phyloP scores from a whole-genome alignment of 1,140 invertebrate genomes.

The Drosophila seguyi region DNA sequence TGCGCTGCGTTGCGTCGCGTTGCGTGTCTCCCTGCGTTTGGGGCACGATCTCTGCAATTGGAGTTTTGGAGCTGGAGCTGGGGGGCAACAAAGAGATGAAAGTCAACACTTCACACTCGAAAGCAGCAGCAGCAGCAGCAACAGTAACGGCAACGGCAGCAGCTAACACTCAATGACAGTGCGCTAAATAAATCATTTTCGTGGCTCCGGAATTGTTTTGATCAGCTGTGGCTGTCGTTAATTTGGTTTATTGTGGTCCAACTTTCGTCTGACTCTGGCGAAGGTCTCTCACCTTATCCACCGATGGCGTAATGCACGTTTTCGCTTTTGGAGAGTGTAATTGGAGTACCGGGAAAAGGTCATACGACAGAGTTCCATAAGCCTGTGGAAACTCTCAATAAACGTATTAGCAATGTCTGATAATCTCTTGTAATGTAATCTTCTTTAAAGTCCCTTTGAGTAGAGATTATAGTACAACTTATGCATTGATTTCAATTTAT shows the following conservation, averaged over 20 bases:
- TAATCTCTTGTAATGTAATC: too few species aligned
- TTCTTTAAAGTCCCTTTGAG: too few species aligned
- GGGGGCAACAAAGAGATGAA: conserved; percentile 68
- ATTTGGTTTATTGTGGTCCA: conserved; percentile 74
- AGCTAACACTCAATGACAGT: conserved; percentile 67
- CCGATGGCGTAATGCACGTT: conserved; percentile 66
- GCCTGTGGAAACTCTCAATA: not conserved
- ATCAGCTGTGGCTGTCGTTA: conserved; percentile 73
- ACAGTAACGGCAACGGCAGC: conserved; percentile 9
- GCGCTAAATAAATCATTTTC: conserved; percentile 78
- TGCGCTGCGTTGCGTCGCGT: conserved; percentile 53
- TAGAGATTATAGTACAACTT: too few species aligned
- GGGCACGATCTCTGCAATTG: conserved; percentile 40
- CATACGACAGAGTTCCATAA: not conserved
- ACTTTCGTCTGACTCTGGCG: conserved; percentile 33
- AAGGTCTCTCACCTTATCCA: conserved; percentile 65
- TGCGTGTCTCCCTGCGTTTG: conserved; percentile 46
- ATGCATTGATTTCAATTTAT: too few species aligned
- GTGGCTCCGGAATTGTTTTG: conserved; percentile 65
- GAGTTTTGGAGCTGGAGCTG: conserved; percentile 21
- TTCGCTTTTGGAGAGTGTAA: conserved; percentile 44
- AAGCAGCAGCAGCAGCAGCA: conserved; percentile 17
- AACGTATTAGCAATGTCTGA: not conserved
- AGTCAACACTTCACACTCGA: conserved; percentile 78
- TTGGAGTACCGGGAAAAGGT: conserved; percentile 49